These are phyloP conservation scores for Drosophila azteca DNA, from an alignment of 1,140 invertebrate species.

Conservation along the genomic window DNA sequence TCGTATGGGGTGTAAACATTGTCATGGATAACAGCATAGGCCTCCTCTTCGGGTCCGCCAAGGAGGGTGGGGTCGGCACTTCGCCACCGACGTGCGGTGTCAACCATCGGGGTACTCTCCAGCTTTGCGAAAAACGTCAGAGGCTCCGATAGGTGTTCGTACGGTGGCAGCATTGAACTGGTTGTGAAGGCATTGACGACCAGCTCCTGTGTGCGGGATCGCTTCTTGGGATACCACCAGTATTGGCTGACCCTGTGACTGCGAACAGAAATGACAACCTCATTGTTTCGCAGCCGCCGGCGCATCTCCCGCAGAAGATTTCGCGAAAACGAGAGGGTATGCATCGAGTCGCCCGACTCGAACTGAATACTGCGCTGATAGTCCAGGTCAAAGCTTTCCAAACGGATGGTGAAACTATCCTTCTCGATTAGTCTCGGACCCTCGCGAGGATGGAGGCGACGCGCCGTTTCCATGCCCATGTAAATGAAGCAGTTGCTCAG, in stretches of 20 bases:
- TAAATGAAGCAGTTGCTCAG: slow-evolving; percentile 41
- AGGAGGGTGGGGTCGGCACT: slow-evolving; percentile 1
- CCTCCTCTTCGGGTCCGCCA: slow-evolving; percentile 44
- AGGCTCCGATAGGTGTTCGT: slow-evolving; percentile 21
- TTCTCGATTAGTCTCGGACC: slow-evolving; percentile 14
- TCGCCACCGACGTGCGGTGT: neutral
- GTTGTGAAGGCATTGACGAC: slow-evolving; percentile 41
- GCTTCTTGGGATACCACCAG: slow-evolving; percentile 53
- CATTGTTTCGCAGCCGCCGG: slow-evolving; percentile 13
- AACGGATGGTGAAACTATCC: slow-evolving; percentile 34
- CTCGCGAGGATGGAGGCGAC: slow-evolving; percentile 35
- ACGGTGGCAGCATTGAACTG: slow-evolving; percentile 20
- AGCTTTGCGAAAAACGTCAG: slow-evolving; percentile 35
- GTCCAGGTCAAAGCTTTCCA: slow-evolving; percentile 49
- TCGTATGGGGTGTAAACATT: slow-evolving; percentile 31
- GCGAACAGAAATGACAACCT: slow-evolving; percentile 38
- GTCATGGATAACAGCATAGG: slow-evolving; percentile 39
- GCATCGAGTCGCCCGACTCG: slow-evolving; percentile 42
- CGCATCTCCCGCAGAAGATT: slow-evolving; percentile 41
- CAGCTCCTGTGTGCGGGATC: slow-evolving; percentile 39
- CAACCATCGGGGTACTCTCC: neutral
- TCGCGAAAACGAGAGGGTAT: slow-evolving; percentile 32
- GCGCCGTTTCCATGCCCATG: slow-evolving; percentile 47
- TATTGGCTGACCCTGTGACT: slow-evolving; percentile 45
- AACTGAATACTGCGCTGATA: slow-evolving; percentile 25